Base-by-base conservation (phyloP, 1,140 invertebrate genomes). In the Danaus plexippus region DNA sequence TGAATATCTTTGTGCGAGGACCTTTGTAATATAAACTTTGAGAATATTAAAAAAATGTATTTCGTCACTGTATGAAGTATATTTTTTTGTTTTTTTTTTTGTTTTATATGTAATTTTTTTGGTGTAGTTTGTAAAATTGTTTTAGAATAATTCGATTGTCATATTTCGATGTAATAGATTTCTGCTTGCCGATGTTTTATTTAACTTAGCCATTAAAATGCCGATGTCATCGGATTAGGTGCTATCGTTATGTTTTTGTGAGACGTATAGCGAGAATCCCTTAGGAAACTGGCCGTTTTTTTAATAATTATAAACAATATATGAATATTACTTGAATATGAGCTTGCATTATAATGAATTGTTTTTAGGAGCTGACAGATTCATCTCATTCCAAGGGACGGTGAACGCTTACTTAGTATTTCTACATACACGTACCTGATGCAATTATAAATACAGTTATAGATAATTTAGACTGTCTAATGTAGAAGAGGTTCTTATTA, bases 381-480 rank as follows among this genome's bases (percentile, higher is more conserved):
- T 73, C 60, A 61, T 51, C 59, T 77, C 73, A 78, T 82, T 79
- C 77, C 74, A 82, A 61, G 54, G 58, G 58, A 66, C 58, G 54
- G 63, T 55, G 52, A 61, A 69, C 60, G 67, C 71, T 74, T 77
- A 69, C 63, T 66, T 72, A 73, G 69, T 74, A 66, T 68, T 67
- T 67, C 63, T 69, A 62, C 64, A 71, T 62, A 48, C 75, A 73
- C 67, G 79, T 85, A 85, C 81, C 81, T 85, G 81, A 81, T 69
- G 61, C 61, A 71, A 72, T 63, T 72, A 76, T 32, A 32, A 32
- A 64, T 79, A 77, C 69, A 70, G 71, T 76, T 73, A 52, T 85
- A 79, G 73, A 76, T 80, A 69, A 69, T 80, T 75, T 61, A 53
- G 44, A 53, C 11, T 52, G 44, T 32, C 22, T 32, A 32, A 32